phyloP scores from a whole-genome alignment of 2,888 invertebrate genomes.

The Alviniconcha strummeri region DNA sequence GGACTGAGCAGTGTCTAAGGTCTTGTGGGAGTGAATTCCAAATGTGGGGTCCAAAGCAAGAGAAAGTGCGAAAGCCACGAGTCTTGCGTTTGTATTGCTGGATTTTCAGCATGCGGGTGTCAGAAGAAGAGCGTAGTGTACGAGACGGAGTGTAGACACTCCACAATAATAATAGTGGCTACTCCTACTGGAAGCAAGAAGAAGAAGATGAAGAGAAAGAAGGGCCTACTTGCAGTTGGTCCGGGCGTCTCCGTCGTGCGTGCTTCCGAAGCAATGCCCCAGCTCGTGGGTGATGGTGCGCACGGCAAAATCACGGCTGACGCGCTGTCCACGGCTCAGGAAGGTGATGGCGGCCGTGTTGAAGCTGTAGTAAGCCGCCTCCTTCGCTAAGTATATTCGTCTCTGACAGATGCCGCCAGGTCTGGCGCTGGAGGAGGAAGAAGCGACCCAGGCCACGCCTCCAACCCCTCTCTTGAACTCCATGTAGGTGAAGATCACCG shows the following conservation, averaged over 20 bases:
- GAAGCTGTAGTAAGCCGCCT: conserved; percentile 44
- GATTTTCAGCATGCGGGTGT: too few species aligned
- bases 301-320: conserved; percentile 40
- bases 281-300: conserved; percentile 62
- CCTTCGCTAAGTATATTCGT: conserved; percentile 20
- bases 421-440: conserved; percentile 45
- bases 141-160: neutral
- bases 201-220: neutral
- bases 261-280: conserved; percentile 67
- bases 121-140: too few species aligned
- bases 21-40: too few species aligned
- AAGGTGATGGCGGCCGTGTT: conserved; percentile 60
- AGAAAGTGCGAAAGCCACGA: too few species aligned
- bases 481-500: conserved; percentile 57
- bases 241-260: conserved; percentile 49
- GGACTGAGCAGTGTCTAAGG: too few species aligned
- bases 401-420: conserved; percentile 64
- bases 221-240: conserved; percentile 37
- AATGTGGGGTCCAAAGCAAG: too few species aligned
- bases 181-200: neutral
- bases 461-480: conserved; percentile 55
- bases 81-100: too few species aligned
- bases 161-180: neutral
- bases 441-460: conserved; percentile 64
- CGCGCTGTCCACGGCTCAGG: conserved; percentile 45